Evolutionary conservation across 2,888 invertebrate genomes (phyloP), one percentile per base, ranked within the genome.

Genomic region (Parnassius mnemosyne): DNA sequence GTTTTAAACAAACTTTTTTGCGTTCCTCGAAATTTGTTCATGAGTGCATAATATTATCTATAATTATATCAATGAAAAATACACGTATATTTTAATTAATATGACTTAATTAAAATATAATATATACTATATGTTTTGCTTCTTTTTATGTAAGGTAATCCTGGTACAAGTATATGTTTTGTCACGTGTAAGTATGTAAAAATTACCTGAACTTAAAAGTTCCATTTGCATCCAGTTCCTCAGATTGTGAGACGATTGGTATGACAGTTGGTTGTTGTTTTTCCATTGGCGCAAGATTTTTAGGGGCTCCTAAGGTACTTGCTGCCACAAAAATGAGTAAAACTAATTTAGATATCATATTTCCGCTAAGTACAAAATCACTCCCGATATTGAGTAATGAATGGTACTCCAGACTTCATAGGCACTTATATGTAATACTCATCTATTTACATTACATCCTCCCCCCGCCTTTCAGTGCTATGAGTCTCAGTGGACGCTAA

Each of bases 211-310:
- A 92, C 76, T 89, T 92, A 67, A 85, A 93, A 46, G 87, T 89
- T 70, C 93, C 93, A 67, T 92, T 91, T 2, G 85, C 74, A 66
- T 92, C 92, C 49, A 92, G 76, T 67, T 91, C 90, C 57, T 89
- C 92, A 41, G 92, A 92, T 64, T 92, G 91, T 25, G 87, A 81
- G 60, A 93, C 69, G 63, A 93, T 93, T 2, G 92, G 92, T 64
- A 93, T 89, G 52, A 89, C 87, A 61, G 84, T 84, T 9, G 83
- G 84, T 63, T 83, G 84, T 66, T 81, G 79, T 60, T 80, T 80
- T 66, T 86, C 87, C 53, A 79, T 68, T 5, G 87, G 84, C 42
- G 83, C 78, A 50, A 82, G 78, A 56, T 80, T 76, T 0, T 76
- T 74, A 3, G 82, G 72, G 34, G 87, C 85, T 9, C 81, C 79